Evolutionary conservation across 2,113 vertebrate species (phyloP).

Genomic region (Hydrolagus affinis): DNA sequence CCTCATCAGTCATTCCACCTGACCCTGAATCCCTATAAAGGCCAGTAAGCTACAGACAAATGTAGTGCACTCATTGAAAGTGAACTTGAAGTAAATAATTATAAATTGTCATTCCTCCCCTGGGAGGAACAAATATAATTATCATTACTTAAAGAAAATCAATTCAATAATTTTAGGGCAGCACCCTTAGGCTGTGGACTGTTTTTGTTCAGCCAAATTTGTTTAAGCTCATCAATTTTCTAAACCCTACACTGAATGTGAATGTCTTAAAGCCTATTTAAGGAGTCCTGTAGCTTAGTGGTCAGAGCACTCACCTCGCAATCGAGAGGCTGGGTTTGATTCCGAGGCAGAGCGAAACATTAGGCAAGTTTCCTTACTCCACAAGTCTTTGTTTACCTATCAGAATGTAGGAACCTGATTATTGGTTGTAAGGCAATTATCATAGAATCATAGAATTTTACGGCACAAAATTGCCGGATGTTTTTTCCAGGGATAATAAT

Average conservation of each 20-base stretch:
- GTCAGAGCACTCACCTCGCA: no score
- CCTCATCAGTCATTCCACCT: not conserved
- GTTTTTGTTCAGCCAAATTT: not conserved
- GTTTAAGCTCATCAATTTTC: not conserved
- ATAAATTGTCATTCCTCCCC: not conserved
- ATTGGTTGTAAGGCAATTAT: no score
- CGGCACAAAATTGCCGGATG: no score
- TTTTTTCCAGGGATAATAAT: no score
- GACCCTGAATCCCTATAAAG: not conserved
- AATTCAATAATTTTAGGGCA: not conserved
- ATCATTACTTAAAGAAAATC: not conserved
- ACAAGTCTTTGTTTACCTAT: no score
- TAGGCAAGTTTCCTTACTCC: no score
- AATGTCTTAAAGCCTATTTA: not conserved
- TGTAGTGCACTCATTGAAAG: not conserved
- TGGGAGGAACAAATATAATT: not conserved
- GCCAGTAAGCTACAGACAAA: not conserved
- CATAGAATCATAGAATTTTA: no score
- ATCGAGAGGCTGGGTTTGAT: no score
- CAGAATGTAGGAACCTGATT: no score
- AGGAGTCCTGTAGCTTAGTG: no score
- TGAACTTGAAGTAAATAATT: not conserved
- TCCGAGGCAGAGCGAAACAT: no score
- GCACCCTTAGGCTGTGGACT: not conserved
- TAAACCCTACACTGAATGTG: not conserved